Base-by-base conservation (phyloP, 2,113 vertebrate genomes). In the Dissostichus mawsoni region DNA sequence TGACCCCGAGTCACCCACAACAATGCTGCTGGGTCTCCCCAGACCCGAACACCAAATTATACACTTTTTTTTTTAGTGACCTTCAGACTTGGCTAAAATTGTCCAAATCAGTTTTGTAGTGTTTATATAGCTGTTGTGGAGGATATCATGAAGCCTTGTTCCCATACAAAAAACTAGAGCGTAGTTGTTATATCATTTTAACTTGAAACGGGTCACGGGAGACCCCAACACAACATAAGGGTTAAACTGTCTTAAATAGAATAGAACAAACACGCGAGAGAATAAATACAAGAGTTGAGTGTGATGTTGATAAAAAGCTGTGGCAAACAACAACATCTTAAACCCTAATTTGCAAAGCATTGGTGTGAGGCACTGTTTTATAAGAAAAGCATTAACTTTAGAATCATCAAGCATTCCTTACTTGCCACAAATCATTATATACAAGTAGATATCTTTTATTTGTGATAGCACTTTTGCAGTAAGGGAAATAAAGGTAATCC, bases 401-500 rank as follows among this genome's bases (percentile, higher is more conserved):
- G 10, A 55, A 47, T 55, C 16, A 55, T 55, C 25, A 29, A 25
- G 47, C 8, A 57, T 48, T 53, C 55, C 47, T 41, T 67, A 25
- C 8, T 18, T 10, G 5, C 55, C 33, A 78, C 29, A 44, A 41
- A 5, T 61, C 2, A 59, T 53, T 52, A 48, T 25, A 7, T 56
- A 20, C 4, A 17, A 44, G 9, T 7, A n/a, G 11, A 55, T 16
- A 11, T 47, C 23, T 41, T 41, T 51, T 51, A 14, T n/a, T n/a
- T 56, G 8, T 48, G 23, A 62, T 14, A 17, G 18, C 29, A 1
- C 14, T 29, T 55, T 55, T 29, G 62, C 29, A 61, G 47, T n/a
- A 50, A 12, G 44, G 33, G 52, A 33, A 47, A 11, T 18, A 52
- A 55, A 67, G 13, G 47, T 57, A 58, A 72, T 72, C 58, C 63